Base-by-base conservation (phyloP, 1,140 invertebrate species). In the Asobara japonica region DNA sequence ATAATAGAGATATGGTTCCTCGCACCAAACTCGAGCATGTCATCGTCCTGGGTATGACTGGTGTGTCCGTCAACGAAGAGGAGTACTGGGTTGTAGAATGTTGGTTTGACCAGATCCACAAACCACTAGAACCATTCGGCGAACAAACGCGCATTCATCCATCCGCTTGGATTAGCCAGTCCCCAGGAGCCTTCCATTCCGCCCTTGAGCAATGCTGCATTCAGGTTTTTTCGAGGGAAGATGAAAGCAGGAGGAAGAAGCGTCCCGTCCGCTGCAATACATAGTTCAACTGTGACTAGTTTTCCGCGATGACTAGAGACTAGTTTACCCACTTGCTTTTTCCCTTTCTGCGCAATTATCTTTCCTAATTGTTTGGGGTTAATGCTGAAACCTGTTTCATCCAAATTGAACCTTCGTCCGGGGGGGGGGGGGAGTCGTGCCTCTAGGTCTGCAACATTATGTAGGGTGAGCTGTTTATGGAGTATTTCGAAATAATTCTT, bases 341-440 rank as follows among this genome's bases (percentile, higher is more conserved):
- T 36, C 78, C 80, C 72, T 81, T 78, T 7, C 64, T 62, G 36
- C 78, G 78, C 18, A 87, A 38, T 25, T 84, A 75, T 81, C 82
- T 84, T 29, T n/a, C 65, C 18, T 33, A 45, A 2, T 45, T 20
- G 11, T 66, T 45, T 33, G n/a, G 11, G 36, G 3, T 10, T 29
- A 27, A 33, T 22, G 6, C 18, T 8, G 2, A 51, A 11, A 1
- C 65, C 29, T 0, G 27, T 51, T 68, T 56, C 65, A 31, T 68
- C 27, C 11, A 68, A 22, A n/a, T 68, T 68, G 27, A 30, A 68
- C 2, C 29, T 68, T 31, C 65, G 73, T 51, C 22, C 3, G 1
- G 25, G 51, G n/a, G n/a, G n/a, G n/a, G n/a, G n/a, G n/a, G n/a
- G n/a, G n/a, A n/a, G n/a, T n/a, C n/a, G n/a, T n/a, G n/a, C n/a